phyloP scores from a whole-genome alignment of 2,888 invertebrate species.

The Tethea ocularis region DNA sequence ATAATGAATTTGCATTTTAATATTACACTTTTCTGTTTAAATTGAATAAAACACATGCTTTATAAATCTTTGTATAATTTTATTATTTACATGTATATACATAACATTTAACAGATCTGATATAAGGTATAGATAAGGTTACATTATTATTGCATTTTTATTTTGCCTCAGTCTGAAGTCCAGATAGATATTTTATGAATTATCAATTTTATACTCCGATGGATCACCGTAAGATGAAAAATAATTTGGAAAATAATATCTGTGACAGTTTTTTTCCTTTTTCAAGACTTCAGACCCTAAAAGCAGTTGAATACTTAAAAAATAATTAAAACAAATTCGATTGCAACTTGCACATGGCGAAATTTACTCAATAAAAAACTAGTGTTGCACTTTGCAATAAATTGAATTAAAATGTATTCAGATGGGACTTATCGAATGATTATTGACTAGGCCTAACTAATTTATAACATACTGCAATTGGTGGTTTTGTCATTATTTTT shows the following conservation, averaged over 20 bases:
- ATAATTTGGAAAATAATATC: no score
- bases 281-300: background rate
- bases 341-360: background rate
- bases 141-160: slow-evolving; percentile 4
- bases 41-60: slow-evolving; percentile 45
- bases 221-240: no score
- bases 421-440: slow-evolving; percentile 18
- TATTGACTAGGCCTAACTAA: slow-evolving; percentile 71
- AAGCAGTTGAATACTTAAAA: background rate
- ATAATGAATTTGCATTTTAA: slow-evolving; percentile 19
- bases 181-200: background rate
- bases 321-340: background rate
- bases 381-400: background rate
- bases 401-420: background rate
- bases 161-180: background rate
- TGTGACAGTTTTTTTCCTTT: no score
- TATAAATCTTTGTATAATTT: slow-evolving; percentile 62
- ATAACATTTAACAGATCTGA: slow-evolving; percentile 8
- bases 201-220: background rate
- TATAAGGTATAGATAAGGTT: background rate
- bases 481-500: slow-evolving; percentile 75
- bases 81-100: slow-evolving; percentile 46
- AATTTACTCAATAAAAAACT: background rate
- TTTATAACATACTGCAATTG: slow-evolving; percentile 59
- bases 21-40: slow-evolving; percentile 30